Percentiles rank a stretch among this genome's conserved stretches.
phyloP scores from a whole-genome alignment of 2,888 invertebrate genomes.

The Pterobdella sp. region DNA sequence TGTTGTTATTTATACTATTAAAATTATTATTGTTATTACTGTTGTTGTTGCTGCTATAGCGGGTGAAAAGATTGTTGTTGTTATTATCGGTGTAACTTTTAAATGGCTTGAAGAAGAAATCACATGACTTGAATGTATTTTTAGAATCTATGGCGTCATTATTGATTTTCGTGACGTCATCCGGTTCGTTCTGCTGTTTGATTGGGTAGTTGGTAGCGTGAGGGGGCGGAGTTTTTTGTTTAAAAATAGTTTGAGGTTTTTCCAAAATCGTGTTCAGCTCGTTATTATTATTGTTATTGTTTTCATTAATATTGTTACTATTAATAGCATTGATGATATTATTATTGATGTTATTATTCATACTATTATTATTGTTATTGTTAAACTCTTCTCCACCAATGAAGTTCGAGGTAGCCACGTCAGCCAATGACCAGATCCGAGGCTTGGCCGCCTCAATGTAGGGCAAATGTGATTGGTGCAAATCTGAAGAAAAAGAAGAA shows the following conservation, averaged over 20 bases:
- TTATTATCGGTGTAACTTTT: not conserved
- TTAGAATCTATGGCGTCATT: not conserved
- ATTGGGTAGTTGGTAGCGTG: not conserved
- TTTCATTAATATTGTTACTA: constrained; percentile 9
- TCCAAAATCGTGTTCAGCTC: not conserved
- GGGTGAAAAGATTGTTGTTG: not conserved
- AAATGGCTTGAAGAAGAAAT: not conserved
- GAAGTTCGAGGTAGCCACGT: constrained; percentile 42
- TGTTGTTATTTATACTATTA: not conserved
- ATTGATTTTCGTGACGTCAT: not conserved
- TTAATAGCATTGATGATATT: not conserved
- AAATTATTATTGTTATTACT: not conserved
- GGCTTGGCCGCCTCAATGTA: constrained; percentile 37
- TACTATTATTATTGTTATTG: not conserved
- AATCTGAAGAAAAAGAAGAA: constrained; percentile 1
- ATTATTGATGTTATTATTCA: constrained; percentile 17
- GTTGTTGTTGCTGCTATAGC: not conserved
- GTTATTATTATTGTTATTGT: constrained; percentile 23
- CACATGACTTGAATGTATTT: not conserved
- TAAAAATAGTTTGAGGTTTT: no score
- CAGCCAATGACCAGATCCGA: constrained; percentile 48
- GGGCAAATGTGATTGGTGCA: not conserved
- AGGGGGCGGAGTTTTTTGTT: not conserved
- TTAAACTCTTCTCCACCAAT: constrained; percentile 3
- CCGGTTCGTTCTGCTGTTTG: not conserved